These are phyloP conservation scores for Molossus molossus DNA, from an alignment of 2,797 vertebrate species.

Conservation along the genomic window DNA sequence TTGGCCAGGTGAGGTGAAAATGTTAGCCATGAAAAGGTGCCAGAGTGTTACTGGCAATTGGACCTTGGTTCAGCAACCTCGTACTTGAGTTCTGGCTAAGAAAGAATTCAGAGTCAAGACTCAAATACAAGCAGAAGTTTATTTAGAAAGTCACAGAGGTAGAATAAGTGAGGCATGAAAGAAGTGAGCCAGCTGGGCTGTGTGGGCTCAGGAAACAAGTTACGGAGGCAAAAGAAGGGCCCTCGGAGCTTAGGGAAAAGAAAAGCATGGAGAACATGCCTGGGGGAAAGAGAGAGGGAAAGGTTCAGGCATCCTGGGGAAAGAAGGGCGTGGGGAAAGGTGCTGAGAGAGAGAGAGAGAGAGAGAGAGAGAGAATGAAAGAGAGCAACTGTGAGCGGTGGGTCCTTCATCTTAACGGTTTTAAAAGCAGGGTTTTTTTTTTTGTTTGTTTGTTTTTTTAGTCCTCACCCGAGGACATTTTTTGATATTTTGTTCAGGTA, in stretches of 20 bases:
- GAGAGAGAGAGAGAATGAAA: not conserved
- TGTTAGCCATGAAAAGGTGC: not conserved
- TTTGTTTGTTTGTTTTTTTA: too few relatives aligned
- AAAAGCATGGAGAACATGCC: not conserved
- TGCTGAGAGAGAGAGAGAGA: too few relatives aligned
- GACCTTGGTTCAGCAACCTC: not conserved
- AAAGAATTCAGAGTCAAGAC: not conserved
- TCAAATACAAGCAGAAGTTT: not conserved
- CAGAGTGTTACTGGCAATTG: not conserved
- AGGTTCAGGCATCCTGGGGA: not conserved
- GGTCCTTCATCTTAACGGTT: not conserved
- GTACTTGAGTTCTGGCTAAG: not conserved
- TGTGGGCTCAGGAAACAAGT: not conserved
- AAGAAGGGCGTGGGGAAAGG: not conserved
- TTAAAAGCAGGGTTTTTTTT: not conserved
- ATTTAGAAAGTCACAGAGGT: not conserved
- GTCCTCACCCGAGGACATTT: too few relatives aligned
- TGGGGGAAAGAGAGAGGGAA: not conserved
- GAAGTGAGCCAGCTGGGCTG: not conserved
- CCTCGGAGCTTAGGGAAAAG: not conserved
- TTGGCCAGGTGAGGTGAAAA: not conserved
- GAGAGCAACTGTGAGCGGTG: not conserved
- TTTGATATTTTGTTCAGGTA: too few relatives aligned
- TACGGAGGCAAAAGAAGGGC: not conserved
- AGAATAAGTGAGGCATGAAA: not conserved